A percentile compares a stretch with the other conserved stretches of the same genome.
phyloP scores from a whole-genome alignment of 2,888 invertebrate species.

The Drosophila percnosoma region DNA sequence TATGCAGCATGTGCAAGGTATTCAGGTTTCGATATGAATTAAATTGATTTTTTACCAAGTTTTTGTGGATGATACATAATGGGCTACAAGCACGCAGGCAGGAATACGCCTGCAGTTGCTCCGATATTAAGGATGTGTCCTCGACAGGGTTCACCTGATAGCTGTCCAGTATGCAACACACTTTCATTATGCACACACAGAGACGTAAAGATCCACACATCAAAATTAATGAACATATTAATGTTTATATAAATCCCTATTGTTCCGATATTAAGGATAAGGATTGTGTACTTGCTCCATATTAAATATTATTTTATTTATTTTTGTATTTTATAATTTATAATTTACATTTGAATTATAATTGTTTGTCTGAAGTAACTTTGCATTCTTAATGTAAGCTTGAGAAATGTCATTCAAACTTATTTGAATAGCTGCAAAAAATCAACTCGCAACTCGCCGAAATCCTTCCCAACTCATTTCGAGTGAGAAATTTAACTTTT shows the following conservation, averaged over 20 bases:
- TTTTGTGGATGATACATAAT: slow-evolving; percentile 29
- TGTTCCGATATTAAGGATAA: not conserved
- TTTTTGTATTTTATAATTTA: no score
- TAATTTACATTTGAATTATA: no score
- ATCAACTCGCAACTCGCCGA: no score
- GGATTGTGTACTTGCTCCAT: not conserved
- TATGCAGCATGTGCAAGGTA: not conserved
- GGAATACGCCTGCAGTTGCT: slow-evolving; percentile 24
- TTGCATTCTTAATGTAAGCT: no score
- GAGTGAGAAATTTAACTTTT: no score
- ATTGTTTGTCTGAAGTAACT: no score
- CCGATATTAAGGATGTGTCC: not conserved
- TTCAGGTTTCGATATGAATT: slow-evolving; percentile 9
- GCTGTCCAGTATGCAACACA: not conserved
- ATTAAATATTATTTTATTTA: not conserved
- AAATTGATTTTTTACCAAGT: not conserved
- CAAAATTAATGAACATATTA: not conserved
- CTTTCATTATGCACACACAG: not conserved
- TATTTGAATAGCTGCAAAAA: no score
- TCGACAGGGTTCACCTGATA: not conserved
- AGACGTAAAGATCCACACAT: not conserved
- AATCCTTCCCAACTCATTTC: no score
- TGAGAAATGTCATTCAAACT: no score
- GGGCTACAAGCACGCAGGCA: slow-evolving; percentile 44
- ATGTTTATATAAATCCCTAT: not conserved